Evolutionary conservation across 2,888 invertebrate genomes (phyloP).

Genomic region (Eupithecia exiguata): DNA sequence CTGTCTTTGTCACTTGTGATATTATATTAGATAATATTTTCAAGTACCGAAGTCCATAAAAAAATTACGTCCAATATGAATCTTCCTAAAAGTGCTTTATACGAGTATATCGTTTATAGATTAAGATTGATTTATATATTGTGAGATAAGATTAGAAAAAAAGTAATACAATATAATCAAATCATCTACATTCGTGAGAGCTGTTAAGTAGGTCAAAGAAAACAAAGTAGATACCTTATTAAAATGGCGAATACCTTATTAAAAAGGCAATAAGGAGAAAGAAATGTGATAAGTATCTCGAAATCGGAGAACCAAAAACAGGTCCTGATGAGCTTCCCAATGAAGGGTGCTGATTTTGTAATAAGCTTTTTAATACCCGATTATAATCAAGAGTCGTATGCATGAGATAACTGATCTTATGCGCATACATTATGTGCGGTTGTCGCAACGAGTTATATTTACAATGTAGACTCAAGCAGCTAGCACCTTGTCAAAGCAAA

Average conservation of each 20-base stretch:
- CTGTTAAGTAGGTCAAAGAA: neutral
- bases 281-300: conserved; percentile 32
- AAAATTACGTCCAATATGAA: neutral
- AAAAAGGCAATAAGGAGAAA: conserved; percentile 23
- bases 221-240: neutral
- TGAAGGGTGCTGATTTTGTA: conserved; percentile 50
- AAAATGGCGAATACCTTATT: conserved; percentile 10
- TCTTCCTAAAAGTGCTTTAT: neutral
- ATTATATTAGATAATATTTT: neutral
- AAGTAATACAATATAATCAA: too few species aligned
- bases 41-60: neutral
- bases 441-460: conserved; percentile 64
- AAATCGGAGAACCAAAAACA: conserved; percentile 41
- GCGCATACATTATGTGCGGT: conserved; percentile 60
- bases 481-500: conserved; percentile 34
- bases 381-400: conserved; percentile 44
- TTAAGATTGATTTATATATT: too few species aligned
- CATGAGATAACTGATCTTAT: conserved; percentile 57
- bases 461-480: conserved; percentile 28
- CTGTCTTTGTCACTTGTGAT: neutral
- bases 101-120: too few species aligned
- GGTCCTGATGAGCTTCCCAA: conserved; percentile 37
- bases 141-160: too few species aligned
- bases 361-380: conserved; percentile 47
- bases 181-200: neutral